These are phyloP conservation scores for Stichopus horrens DNA, from an alignment of 53 echinoderm and acorn worm genomes.

Conservation along the genomic window DNA sequence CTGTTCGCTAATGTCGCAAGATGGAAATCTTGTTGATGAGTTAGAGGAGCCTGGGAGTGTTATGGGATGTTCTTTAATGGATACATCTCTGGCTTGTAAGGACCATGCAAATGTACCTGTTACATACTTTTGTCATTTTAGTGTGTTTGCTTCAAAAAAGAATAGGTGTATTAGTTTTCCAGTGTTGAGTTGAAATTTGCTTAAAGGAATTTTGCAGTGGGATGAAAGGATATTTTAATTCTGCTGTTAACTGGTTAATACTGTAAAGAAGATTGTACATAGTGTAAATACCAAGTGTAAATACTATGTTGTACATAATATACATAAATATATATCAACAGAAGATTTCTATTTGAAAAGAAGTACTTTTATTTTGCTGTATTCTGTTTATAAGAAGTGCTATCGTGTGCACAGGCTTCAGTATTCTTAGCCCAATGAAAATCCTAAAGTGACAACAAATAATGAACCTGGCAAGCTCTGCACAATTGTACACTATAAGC, in stretches of 20 bases:
- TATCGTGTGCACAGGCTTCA: constrained; percentile 7
- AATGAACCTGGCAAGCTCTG: not conserved
- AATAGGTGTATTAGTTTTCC: too few relatives aligned
- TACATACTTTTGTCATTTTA: too few relatives aligned
- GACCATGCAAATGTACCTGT: too few relatives aligned
- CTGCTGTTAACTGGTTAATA: not conserved
- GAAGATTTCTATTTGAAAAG: constrained; percentile 31
- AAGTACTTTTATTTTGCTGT: constrained; percentile 45
- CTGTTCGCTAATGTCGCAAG: too few relatives aligned
- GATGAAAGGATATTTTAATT: too few relatives aligned
- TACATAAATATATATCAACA: constrained; percentile 5
- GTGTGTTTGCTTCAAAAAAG: too few relatives aligned
- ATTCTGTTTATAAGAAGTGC: constrained; percentile 27
- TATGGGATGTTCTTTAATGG: too few relatives aligned
- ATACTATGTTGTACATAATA: constrained; percentile 12
- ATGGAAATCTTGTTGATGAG: too few relatives aligned
- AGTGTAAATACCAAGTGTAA: constrained; percentile 3
- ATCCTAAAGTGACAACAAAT: not conserved
- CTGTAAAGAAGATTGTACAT: constrained; percentile 11
- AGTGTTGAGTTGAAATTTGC: too few relatives aligned
- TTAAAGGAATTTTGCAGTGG: too few relatives aligned
- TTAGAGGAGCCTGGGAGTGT: too few relatives aligned
- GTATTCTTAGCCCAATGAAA: constrained; percentile 26
- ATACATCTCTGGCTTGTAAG: too few relatives aligned
- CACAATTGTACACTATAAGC: not conserved